A percentile compares a stretch with the other conserved stretches of the same genome.
Conservation (phyloP, 2,888 invertebrate genomes). For the Autographa gamma region DNA sequence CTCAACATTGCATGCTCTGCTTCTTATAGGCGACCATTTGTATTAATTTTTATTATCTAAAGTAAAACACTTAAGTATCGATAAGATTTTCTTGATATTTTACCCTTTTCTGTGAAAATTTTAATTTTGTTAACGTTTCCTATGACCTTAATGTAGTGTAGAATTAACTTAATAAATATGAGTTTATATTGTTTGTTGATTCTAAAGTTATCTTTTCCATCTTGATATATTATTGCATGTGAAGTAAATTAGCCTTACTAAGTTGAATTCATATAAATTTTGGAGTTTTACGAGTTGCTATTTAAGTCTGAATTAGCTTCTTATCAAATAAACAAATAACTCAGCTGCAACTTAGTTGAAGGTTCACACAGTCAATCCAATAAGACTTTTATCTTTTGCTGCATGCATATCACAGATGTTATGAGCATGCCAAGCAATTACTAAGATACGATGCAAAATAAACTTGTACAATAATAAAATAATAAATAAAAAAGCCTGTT, state of each 20-base stretch:
- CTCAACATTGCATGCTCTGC: neutral
- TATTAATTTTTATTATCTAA: slow-evolving; percentile 1
- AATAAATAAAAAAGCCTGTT: no score
- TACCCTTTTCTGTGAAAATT: neutral
- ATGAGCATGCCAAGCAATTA: neutral
- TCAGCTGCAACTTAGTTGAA: slow-evolving; percentile 18
- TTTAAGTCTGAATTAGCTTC: slow-evolving; percentile 34
- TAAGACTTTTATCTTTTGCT: neutral
- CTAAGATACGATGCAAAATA: neutral
- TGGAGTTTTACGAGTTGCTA: slow-evolving; percentile 40
- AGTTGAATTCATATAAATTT: slow-evolving; percentile 53
- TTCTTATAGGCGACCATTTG: neutral
- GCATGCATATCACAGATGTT: neutral
- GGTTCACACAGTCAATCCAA: neutral
- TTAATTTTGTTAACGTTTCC: neutral
- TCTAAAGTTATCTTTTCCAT: slow-evolving; percentile 48
- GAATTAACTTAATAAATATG: neutral
- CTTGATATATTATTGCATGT: slow-evolving; percentile 49
- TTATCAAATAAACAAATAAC: slow-evolving; percentile 20
- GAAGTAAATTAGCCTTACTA: slow-evolving; percentile 39
- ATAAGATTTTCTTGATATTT: slow-evolving; percentile 2
- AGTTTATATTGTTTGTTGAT: slow-evolving; percentile 7
- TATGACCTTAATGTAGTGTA: neutral
- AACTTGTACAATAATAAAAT: neutral
- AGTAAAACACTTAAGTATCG: slow-evolving; percentile 4